Evolutionary conservation across 2,113 vertebrate species (phyloP), one percentile per base, ranked within the genome.

Genomic region (Piprites chloris): DNA sequence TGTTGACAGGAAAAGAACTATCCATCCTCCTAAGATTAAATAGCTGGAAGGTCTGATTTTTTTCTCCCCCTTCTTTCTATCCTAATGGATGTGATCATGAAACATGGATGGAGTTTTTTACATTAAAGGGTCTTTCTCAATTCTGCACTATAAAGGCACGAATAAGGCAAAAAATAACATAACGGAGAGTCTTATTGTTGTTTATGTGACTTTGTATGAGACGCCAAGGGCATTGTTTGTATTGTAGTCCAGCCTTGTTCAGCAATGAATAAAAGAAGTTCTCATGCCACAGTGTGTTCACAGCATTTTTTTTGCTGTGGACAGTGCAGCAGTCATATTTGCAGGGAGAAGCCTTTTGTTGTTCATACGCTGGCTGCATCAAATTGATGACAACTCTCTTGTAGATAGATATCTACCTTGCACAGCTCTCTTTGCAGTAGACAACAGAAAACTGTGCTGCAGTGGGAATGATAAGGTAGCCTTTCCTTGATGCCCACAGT

Each of bases 391-490:
- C 69, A 87, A 9, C 30, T 32, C 37, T 78, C 80, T 87, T 14
- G 47, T 67, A 71, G 89, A 77, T 59, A 41, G 89, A 35, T 94
- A 69, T 82, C 85, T 93, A 9, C 75, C 67, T 89, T 62, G 39
- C 47, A 62, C 41, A 81, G 71, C 44, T 85, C 84, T 84, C 82
- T 96, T 96, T 90, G 80, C 66, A 90, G 82, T 52, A 87, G 85
- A 82, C 87, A 93, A 39, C 23, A 77, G 28, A 73, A 3, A 28
- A 37, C 68, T 91, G 53, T 79, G 44, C 41, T 93, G 66, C 0
- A 0, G 22, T 50, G 56, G 42, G 37, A 9, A 63, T 42, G 30
- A 41, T 30, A 42, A 63, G 61, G 39, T 18, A 42, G 61, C 39
- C 12, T 63, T 63, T 63, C 61, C 63, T 90, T 61, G 42, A 39